phyloP scores from a whole-genome alignment of 2,888 invertebrate species.

The Lithophane socia region DNA sequence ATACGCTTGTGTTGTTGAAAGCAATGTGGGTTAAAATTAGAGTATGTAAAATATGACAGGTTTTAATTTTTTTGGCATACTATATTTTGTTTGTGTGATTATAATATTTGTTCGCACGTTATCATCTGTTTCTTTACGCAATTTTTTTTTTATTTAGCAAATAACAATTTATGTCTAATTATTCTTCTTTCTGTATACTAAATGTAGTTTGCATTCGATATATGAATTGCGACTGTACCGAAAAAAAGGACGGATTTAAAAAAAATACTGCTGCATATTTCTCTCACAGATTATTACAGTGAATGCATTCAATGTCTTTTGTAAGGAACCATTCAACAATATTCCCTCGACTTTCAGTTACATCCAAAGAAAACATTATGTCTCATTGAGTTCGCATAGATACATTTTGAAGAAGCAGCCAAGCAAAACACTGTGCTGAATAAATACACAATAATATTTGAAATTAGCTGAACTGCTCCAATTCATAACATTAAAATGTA shows the following conservation, averaged over 20 bases:
- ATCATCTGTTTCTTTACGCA: not conserved
- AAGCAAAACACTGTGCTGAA: not conserved
- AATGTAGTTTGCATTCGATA: not conserved
- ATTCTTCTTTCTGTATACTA: not conserved
- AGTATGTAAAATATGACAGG: not conserved
- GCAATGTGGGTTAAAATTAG: constrained; percentile 8
- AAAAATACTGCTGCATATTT: not conserved
- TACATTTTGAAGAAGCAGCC: constrained; percentile 9
- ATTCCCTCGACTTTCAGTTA: not conserved
- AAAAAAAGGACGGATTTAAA: not conserved
- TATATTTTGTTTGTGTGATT: not conserved
- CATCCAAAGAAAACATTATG: constrained; percentile 5
- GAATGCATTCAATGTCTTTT: not conserved
- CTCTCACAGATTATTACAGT: not conserved
- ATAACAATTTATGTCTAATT: not conserved
- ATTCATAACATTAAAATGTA: not conserved
- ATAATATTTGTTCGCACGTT: not conserved
- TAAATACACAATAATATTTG: constrained; percentile 5
- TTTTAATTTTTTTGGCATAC: constrained; percentile 20
- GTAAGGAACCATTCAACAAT: not conserved
- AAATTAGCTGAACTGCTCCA: not conserved
- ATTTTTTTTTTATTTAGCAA: not conserved
- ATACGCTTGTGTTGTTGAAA: not conserved
- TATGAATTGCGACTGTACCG: not conserved
- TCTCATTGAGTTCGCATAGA: not conserved